Conservation (phyloP, 1,140 invertebrate genomes). For the Scaptomyza montana region DNA sequence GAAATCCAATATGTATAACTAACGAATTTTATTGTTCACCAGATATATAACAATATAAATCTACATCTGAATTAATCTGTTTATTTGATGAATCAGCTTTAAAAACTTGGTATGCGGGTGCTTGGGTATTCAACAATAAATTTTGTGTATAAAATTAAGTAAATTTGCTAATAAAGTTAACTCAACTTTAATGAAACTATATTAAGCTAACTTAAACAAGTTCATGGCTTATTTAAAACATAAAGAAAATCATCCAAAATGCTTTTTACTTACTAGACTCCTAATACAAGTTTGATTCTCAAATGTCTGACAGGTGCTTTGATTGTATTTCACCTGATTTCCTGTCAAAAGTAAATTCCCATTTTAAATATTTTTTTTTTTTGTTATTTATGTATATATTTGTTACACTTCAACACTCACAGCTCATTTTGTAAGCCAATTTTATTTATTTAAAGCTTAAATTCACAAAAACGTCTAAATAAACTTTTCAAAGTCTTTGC, state of each 20-base stretch:
- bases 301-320: conserved; percentile 19
- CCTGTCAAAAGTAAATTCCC: conserved; percentile 1
- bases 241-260: conserved; percentile 1
- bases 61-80: conserved; percentile 25
- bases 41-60: conserved; percentile 13
- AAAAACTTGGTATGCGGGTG: conserved; percentile 18
- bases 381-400: neutral
- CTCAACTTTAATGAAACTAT: neutral
- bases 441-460: conserved; percentile 60
- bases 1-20: neutral
- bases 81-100: conserved; percentile 22
- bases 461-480: conserved; percentile 48
- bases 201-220: neutral
- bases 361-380: neutral
- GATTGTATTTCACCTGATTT: conserved; percentile 1
- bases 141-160: conserved; percentile 6
- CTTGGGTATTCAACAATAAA: conserved; percentile 11
- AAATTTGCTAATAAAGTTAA: conserved; percentile 1
- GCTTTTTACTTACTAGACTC: too few species aligned
- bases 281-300: neutral
- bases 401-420: conserved; percentile 4
- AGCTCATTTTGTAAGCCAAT: conserved; percentile 48
- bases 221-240: neutral
- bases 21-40: conserved; percentile 7
- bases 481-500: conserved; percentile 40